Evolutionary conservation across 1,140 invertebrate genomes (phyloP).

Genomic region (Holotrichia oblita): DNA sequence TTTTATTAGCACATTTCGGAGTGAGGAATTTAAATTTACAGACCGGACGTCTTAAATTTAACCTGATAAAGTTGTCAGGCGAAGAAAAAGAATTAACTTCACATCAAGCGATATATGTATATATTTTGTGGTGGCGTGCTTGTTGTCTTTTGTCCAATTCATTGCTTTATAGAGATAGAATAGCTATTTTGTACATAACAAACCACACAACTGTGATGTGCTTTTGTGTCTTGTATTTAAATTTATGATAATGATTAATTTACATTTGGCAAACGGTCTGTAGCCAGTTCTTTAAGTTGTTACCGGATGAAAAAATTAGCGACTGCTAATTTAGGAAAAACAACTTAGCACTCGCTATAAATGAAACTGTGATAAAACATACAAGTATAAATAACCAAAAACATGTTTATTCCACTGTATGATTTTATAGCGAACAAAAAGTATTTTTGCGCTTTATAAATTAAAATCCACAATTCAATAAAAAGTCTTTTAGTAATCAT

Average conservation of each 20-base stretch:
- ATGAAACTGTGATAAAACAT: neutral
- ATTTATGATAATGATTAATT: constrained; percentile 30
- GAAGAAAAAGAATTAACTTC: constrained; percentile 31
- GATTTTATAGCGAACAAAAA: neutral
- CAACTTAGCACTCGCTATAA: neutral
- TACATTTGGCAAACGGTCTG: constrained; percentile 12
- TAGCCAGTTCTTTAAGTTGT: neutral
- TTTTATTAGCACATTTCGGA: constrained; percentile 37
- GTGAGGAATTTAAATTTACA: constrained; percentile 34
- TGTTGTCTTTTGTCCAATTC: constrained; percentile 16
- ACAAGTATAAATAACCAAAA: neutral
- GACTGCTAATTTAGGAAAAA: constrained; percentile 1
- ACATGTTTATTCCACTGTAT: too few relatives aligned
- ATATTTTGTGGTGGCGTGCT: neutral
- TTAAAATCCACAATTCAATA: too few relatives aligned
- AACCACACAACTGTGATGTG: neutral
- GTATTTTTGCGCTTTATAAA: too few relatives aligned
- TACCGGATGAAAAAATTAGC: constrained; percentile 22
- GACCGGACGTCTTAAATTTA: constrained; percentile 31
- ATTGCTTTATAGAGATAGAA: neutral
- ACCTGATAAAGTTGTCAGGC: constrained; percentile 34
- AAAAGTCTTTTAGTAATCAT: too few relatives aligned
- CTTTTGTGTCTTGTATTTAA: constrained; percentile 26
- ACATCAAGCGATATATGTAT: constrained; percentile 21
- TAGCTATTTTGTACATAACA: neutral